Percentiles rank a stretch among this genome's conserved stretches.
These are phyloP conservation scores for Aricia artaxerxes DNA, from an alignment of 2,888 invertebrate genomes.

Conservation along the genomic window DNA sequence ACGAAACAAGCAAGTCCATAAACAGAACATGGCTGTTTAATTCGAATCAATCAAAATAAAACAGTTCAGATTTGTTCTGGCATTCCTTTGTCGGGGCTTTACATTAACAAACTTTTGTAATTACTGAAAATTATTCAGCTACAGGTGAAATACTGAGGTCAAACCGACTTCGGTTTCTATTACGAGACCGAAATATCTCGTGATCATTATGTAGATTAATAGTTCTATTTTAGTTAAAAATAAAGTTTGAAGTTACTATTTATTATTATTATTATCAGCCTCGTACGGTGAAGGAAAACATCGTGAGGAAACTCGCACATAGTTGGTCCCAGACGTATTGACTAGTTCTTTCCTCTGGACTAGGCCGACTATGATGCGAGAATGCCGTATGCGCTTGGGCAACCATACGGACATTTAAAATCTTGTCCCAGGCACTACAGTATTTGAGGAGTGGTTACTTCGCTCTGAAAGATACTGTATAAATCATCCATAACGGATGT, in stretches of 20 bases:
- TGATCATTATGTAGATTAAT: background rate
- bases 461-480: too few relatives aligned
- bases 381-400: too few relatives aligned
- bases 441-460: too few relatives aligned
- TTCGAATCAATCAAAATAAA: constrained; percentile 29
- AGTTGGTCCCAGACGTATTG: too few relatives aligned
- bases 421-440: too few relatives aligned
- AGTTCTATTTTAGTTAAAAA: background rate
- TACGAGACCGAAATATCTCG: background rate
- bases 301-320: too few relatives aligned
- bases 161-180: background rate
- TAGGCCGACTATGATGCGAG: too few relatives aligned
- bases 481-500: too few relatives aligned
- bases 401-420: too few relatives aligned
- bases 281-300: too few relatives aligned
- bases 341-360: too few relatives aligned
- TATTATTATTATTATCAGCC: background rate
- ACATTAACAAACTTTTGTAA: constrained; percentile 29
- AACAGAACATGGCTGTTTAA: constrained; percentile 16
- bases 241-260: background rate
- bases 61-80: constrained; percentile 23
- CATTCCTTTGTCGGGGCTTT: constrained; percentile 22
- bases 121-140: constrained; percentile 24
- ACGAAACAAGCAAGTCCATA: constrained; percentile 2
- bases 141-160: constrained; percentile 12